These are phyloP conservation scores for Amphimallon solstitiale DNA, from an alignment of 2,888 invertebrate genomes.

Conservation along the genomic window DNA sequence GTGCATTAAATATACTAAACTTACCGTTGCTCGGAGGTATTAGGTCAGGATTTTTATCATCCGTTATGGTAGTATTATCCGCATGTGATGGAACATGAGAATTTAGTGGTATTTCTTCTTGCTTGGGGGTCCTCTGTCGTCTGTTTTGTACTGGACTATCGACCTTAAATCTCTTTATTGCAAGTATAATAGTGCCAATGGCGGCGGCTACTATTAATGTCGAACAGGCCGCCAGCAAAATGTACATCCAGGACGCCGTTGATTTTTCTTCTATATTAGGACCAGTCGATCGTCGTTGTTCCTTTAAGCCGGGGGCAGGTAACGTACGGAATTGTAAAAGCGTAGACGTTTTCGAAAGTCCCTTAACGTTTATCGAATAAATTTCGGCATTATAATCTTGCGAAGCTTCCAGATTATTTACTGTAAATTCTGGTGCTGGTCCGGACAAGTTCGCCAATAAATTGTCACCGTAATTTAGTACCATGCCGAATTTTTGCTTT, in stretches of 20 bases:
- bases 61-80: constrained; percentile 54
- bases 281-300: constrained; percentile 62
- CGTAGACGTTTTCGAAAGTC: constrained; percentile 61
- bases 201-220: constrained; percentile 61
- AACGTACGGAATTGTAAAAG: constrained; percentile 64
- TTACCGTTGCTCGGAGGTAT: constrained; percentile 63
- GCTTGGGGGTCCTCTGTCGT: constrained; percentile 54
- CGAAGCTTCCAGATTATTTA: constrained; percentile 65
- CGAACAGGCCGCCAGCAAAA: constrained; percentile 59
- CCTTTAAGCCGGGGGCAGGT: constrained; percentile 63
- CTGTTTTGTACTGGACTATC: constrained; percentile 59
- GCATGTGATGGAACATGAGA: constrained; percentile 58
- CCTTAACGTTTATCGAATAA: constrained; percentile 76
- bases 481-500: constrained; percentile 63
- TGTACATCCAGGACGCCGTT: constrained; percentile 59
- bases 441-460: constrained; percentile 61
- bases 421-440: constrained; percentile 63
- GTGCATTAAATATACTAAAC: constrained; percentile 31
- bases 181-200: constrained; percentile 59
- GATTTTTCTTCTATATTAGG: constrained; percentile 50
- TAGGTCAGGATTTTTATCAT: constrained; percentile 63
- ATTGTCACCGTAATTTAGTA: constrained; percentile 56
- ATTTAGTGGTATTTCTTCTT: constrained; percentile 58
- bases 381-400: constrained; percentile 64
- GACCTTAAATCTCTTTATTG: constrained; percentile 58